A percentile compares a stretch with the other conserved stretches of the same genome.
Evolutionary conservation across 2,797 vertebrate genomes (phyloP).

Genomic region (Eulemur mongoz): DNA sequence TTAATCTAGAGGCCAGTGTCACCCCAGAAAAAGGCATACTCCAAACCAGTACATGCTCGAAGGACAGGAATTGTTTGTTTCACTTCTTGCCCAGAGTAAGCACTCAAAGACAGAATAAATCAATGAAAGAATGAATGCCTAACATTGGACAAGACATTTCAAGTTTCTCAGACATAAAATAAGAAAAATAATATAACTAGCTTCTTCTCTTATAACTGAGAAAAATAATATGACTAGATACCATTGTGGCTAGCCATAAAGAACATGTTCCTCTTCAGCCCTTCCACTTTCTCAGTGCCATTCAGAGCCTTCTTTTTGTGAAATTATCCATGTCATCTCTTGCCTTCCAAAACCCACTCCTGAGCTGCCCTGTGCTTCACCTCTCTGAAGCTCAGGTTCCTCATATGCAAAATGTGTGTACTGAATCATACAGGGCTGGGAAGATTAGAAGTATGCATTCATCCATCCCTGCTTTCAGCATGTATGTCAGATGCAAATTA

Average conservation of each 20-base stretch:
- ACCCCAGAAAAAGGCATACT: background rate
- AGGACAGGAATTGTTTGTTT: background rate
- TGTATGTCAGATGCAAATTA: background rate
- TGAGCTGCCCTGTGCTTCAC: background rate
- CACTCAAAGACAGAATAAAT: background rate
- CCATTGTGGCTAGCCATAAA: background rate
- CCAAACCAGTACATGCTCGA: background rate
- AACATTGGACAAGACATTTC: background rate
- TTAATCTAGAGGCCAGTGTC: background rate
- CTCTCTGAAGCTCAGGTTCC: background rate
- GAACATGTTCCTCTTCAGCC: background rate
- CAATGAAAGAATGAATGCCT: background rate
- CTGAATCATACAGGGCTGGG: background rate
- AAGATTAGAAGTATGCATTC: background rate
- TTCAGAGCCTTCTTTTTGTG: background rate
- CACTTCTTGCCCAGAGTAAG: background rate
- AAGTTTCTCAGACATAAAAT: conserved; percentile 9
- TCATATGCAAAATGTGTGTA: background rate
- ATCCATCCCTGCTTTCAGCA: background rate
- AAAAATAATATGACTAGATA: background rate
- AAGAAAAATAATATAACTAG: conserved; percentile 3
- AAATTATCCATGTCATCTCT: background rate
- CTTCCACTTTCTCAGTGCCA: background rate
- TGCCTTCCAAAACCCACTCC: background rate
- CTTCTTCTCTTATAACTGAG: background rate